Conservation (phyloP, 2,113 vertebrate genomes). For the Paracanthobrama guichenoti region DNA sequence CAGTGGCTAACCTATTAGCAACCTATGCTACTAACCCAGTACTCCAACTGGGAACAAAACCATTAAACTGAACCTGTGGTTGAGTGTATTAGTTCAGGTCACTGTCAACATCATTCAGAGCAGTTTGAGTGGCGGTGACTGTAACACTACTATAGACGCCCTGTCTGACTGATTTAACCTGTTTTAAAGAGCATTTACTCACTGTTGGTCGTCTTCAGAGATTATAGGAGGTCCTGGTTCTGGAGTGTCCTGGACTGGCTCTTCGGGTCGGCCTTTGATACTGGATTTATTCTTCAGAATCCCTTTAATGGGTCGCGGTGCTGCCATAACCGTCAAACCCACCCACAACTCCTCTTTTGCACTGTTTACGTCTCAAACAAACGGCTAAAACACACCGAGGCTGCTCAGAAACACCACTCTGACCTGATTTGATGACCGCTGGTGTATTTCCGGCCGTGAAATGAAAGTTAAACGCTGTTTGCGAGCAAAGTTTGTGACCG, state of each 20-base stretch:
- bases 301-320: slow-evolving; percentile 79
- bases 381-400: not conserved
- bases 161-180: not conserved
- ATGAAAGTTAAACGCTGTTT: not conserved
- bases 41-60: not conserved
- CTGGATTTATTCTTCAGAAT: slow-evolving; percentile 78
- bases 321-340: slow-evolving; percentile 73
- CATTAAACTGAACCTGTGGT: slow-evolving; percentile 3
- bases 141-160: not conserved
- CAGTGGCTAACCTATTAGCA: slow-evolving; percentile 22
- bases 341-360: slow-evolving; percentile 4
- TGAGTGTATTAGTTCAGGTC: slow-evolving; percentile 51
- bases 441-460: too few species aligned
- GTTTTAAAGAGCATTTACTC: slow-evolving; percentile 60
- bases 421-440: not conserved
- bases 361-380: slow-evolving; percentile 11
- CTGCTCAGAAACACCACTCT: not conserved
- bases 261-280: slow-evolving; percentile 61
- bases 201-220: slow-evolving; percentile 77
- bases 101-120: not conserved
- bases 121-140: not conserved
- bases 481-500: not conserved
- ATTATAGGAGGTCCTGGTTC: slow-evolving; percentile 63
- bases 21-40: not conserved
- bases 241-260: slow-evolving; percentile 57